phyloP scores from a whole-genome alignment of 2,797 vertebrate species.

The Hozukius guyotensis region DNA sequence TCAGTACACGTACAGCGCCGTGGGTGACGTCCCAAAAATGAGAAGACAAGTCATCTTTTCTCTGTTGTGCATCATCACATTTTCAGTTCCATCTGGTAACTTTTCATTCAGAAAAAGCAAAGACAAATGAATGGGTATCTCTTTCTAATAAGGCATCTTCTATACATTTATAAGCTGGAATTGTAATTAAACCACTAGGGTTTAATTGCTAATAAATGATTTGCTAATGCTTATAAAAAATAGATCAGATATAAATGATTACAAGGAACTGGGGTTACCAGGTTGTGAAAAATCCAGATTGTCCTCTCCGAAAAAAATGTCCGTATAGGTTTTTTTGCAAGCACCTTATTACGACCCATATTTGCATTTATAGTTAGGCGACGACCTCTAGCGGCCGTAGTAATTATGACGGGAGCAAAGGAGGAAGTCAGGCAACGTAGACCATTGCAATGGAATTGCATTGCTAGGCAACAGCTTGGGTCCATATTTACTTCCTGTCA shows the following conservation, averaged over 20 bases:
- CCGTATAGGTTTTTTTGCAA: neutral
- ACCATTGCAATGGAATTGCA: neutral
- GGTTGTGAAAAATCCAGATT: neutral
- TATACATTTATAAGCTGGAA: no score
- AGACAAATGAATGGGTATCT: neutral
- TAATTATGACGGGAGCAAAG: neutral
- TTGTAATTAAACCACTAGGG: no score
- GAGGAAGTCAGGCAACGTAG: fast-evolving
- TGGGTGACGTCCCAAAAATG: neutral
- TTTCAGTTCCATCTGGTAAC: neutral
- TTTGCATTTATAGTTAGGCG: neutral
- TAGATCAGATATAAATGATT: neutral
- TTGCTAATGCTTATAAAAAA: neutral
- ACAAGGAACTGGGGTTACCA: neutral
- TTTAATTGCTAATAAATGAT: neutral
- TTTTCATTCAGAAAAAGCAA: neutral
- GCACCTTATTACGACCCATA: neutral
- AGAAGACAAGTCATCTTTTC: neutral
- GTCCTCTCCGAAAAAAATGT: fast-evolving
- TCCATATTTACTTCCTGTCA: neutral
- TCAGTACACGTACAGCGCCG: neutral
- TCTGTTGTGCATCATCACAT: neutral
- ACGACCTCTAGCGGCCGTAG: neutral
- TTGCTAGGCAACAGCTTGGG: neutral
- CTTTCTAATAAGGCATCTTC: neutral